Conservation (phyloP, 2,888 invertebrate species). For the Caenorhabditis sp. region DNA sequence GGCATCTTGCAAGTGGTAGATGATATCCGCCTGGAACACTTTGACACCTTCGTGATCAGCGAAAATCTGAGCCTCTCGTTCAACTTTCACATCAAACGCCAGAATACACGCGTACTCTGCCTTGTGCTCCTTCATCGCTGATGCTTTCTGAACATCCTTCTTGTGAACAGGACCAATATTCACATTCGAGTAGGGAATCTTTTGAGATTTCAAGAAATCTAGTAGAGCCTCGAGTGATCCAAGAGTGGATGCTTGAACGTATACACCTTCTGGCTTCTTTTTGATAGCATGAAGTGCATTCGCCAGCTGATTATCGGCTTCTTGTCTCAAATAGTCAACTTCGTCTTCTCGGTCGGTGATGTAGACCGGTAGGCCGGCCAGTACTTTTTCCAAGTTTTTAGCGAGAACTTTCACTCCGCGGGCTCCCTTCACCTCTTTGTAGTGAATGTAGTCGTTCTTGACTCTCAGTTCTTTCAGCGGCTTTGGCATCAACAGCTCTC, state of each 20-base stretch:
- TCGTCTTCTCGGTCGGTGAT: slow-evolving; percentile 96
- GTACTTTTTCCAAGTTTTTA: slow-evolving; percentile 92
- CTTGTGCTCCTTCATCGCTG: slow-evolving; percentile 99
- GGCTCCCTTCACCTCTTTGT: slow-evolving; percentile 95
- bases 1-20: slow-evolving; percentile 98
- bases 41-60: slow-evolving; percentile 95
- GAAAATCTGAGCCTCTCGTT: slow-evolving; percentile 97
- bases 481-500: slow-evolving; percentile 97
- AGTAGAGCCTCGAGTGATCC: slow-evolving; percentile 97
- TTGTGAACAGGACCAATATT: slow-evolving; percentile 99
- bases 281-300: slow-evolving; percentile 95
- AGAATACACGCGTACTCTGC: slow-evolving; percentile 95
- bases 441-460: slow-evolving; percentile 90
- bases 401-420: slow-evolving; percentile 99
- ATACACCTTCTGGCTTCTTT: slow-evolving; percentile 93
- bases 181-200: slow-evolving; percentile 98
- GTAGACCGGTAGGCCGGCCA: slow-evolving; percentile 94
- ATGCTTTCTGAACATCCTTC: slow-evolving; percentile 99
- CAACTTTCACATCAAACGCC: slow-evolving; percentile 97
- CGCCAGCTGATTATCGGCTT: slow-evolving; percentile 92
- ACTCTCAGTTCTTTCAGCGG: slow-evolving; percentile 97
- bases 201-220: slow-evolving; percentile 93
- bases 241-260: slow-evolving; percentile 99
- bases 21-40: slow-evolving; percentile 98
- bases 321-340: slow-evolving; percentile 91